Evolutionary conservation across 2,888 invertebrate genomes (phyloP), one percentile per base, ranked within the genome.

Genomic region (Cheilosia variabilis): DNA sequence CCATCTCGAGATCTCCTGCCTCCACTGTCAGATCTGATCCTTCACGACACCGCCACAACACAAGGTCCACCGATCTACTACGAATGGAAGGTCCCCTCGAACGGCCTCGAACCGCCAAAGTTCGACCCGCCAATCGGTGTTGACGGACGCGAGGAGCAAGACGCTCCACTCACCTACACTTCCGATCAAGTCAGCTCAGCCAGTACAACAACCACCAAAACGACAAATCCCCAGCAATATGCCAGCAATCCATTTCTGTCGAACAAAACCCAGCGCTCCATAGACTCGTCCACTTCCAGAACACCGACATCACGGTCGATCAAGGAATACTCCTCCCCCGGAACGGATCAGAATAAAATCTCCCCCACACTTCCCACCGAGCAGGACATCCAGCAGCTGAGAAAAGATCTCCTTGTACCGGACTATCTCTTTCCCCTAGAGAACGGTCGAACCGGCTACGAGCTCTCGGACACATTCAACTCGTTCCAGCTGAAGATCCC

Each of bases 21-120:
- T 0, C 95, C 95, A 0, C 93, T 94, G 86, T 90, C 90, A 1
- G 93, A 94, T 17, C 92, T 92, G 76, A 90, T 93, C 1, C 91
- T 93, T 4, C 91, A 92, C 60, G 92, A 92, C 68, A 90, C 90
- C 50, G 91, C 92, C 55, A 93, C 94, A 0, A 95, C 95, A 0
- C 93, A 94, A 89, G 94, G 94, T 1, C 95, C 95, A 0, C 94
- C 94, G 0, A 94, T 94, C 65, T 94, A 94, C 88, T 94, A 94
- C 87, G 94, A 95, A 89, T 94, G 94, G 94, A 94, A 94, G 90
- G 93, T 94, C 1, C 94, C 94, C 0, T 94, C 94, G 0, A 93
- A 94, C 72, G 94, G 93, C 15, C 89, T 95, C 1, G 93, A 94
- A 82, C 94, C 94, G 7, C 95, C 94, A 0, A 94, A 93, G 66